Base-by-base conservation (phyloP, 2,888 invertebrate species). In the Harpalus rubripes region DNA sequence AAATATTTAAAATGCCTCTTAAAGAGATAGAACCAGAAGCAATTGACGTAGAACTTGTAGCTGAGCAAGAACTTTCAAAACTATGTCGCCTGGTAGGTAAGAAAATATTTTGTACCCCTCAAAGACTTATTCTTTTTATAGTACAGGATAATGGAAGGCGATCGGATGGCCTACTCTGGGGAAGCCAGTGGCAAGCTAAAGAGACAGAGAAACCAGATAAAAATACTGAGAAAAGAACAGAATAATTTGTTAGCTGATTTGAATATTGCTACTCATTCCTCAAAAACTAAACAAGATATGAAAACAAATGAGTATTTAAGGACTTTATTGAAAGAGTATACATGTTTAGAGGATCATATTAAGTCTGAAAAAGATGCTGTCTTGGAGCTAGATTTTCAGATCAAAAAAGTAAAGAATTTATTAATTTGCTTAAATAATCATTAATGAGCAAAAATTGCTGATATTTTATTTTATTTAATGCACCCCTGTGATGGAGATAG, bases 111-210 rank as follows among this genome's bases (percentile, higher is more conserved):
- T 76, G 12, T 41, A 15, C 72, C n/a, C 10, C 44, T 52, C 8
- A 15, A 18, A 74, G 12, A 68, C 15, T 58, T 58, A 44, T 68
- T 18, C 18, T 18, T 12, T 82, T 87, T 88, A 56, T 90, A 95
- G 93, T 95, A 95, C 89, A 93, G 96, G 16, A 95, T 96, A 87
- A 96, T 97, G 96, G 96, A 97, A 90, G 94, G 95, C 86, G 96
- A 96, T 90, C 92, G 96, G 1, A 92, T 93, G 10, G 93, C 94
- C 0, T 96, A 96, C 88, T 93, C 93, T 81, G 95, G 94, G 88
- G 95, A 96, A 88, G 94, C 94, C 26, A 94, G 94, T 87, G 93
- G 94, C 6, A 93, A 95, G 86, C 91, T 95, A 26, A 92, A 93
- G 80, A 94, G 94, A 89, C 95, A 95, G 89, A 92, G 93, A 87